Evolutionary conservation across 1,140 invertebrate genomes (phyloP).

Genomic region (Drosophila kikkawai): DNA sequence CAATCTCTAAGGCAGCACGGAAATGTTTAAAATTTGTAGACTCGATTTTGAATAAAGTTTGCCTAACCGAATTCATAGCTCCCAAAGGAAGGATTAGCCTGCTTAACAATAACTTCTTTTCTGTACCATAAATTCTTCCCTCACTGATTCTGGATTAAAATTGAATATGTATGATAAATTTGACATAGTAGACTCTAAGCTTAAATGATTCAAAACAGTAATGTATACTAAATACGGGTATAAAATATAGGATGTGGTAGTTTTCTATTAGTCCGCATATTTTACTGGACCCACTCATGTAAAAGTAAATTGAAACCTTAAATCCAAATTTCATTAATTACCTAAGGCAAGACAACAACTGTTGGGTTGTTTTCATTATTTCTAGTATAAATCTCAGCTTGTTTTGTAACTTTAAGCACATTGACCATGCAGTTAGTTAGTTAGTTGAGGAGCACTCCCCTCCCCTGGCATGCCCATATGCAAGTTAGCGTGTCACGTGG

Average conservation of each 20-base stretch:
- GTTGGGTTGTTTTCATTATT: not conserved
- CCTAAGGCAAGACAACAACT: not conserved
- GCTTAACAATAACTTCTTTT: too few species aligned
- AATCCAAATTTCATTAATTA: not conserved
- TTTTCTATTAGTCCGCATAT: too few species aligned
- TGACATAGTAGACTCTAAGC: too few species aligned
- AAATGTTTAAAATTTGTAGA: too few species aligned
- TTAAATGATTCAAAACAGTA: not conserved
- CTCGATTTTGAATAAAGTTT: not conserved
- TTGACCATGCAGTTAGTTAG: conserved; percentile 14
- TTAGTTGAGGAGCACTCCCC: conserved; percentile 1
- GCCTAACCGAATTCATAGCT: too few species aligned
- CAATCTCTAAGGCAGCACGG: too few species aligned
- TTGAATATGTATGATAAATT: too few species aligned
- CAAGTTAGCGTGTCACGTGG: conserved; percentile 46
- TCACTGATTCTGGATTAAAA: too few species aligned
- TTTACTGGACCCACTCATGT: not conserved
- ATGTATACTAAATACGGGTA: not conserved
- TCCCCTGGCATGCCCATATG: conserved; percentile 8
- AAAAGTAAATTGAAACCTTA: not conserved
- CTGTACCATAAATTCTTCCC: too few species aligned
- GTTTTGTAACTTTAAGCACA: not conserved
- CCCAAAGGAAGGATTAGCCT: too few species aligned
- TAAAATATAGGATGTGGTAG: not conserved
- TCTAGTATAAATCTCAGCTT: not conserved